Base-by-base conservation (phyloP, 1,140 invertebrate genomes). In the Tetranychus urticae region DNA sequence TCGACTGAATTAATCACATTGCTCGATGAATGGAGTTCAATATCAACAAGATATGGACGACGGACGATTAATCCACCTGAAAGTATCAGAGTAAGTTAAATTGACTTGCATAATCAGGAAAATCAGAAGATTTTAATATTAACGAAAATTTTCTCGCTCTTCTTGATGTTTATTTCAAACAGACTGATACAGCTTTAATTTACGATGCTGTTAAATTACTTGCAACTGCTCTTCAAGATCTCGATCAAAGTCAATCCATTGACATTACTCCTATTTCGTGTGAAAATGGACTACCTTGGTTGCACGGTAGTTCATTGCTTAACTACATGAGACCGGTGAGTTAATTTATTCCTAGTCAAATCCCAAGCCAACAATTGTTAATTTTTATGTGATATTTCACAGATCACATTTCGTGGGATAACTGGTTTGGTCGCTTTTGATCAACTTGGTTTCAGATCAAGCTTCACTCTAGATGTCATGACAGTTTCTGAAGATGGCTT, bases 291-390 rank as follows among this genome's bases (percentile, higher is more conserved):
- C 46, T 12, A 7, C 64, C 86, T 0, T 96, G 90, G 89, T 82
- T 83, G 8, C 85, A 93, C 69, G 91, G 91, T 57, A 87, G 88
- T 71, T 89, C 86, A 65, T 77, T 97, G 31, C 86, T 93, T 60
- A 96, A 94, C 75, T 94, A 93, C 70, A 93, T 96, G 87, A 92
- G 90, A 79, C 85, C 90, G 66, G 90, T 91, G 74, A 82, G 81
- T 80, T 6, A 2, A 56, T 3, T 46, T n/a, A 1, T 35, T 5
- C 39, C 5, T 0, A 42, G 55, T 1, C 42, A 31, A 8, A 6
- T 37, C 5, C 12, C 0, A 45, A n/a, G 50, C 0, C 23, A 23
- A 23, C 23, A 52, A n/a, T 31, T 36, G 52, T 34, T 52, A 50
- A 52, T 35, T 60, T 14, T 60, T 5, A 50, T 50, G 8, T 13